Base-by-base conservation (phyloP, 2,113 vertebrate genomes). In the Carassius gibelio region DNA sequence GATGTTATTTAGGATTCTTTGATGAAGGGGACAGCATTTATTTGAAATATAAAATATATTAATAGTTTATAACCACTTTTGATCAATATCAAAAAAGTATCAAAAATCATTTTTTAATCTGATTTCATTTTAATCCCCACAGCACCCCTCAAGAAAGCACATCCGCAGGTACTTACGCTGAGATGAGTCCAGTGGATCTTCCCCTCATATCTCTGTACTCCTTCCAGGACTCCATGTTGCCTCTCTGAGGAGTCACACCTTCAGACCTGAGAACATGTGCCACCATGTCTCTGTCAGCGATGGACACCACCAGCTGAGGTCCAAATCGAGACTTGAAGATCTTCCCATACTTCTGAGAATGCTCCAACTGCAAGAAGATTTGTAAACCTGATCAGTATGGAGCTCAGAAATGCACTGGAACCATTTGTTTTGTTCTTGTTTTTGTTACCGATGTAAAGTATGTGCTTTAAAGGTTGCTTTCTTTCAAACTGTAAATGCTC, bases 241-340 rank as follows among this genome's bases (percentile, higher is more conserved):
- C 97, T 89, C 97, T 96, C 91, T 98, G 97, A 66, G 97, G 97
- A 2, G 95, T 92, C 75, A 90, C 90, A 0, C 96, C 94, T 91
- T 98, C 97, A 1, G 96, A 94, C 80, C 96, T 93, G 71, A 99
- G 94, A 64, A 98, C 97, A 90, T 98, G 95, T 30, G 97, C 97
- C 89, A 99, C 95, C 93, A 99, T 91, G 86, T 97, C 96, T 84
- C 94, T 93, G 92, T 96, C 96, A 14, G 97, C 96, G 84, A 99
- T 93, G 5, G 97, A 98, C 19, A 98, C 96, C 89, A 99, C 97
- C 91, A 98, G 94, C 95, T 99, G 97, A 71, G 97, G 96, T 86
- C 97, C 97, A 88, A 99, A 98, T 69, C 90, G 96, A 68, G 97
- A 98, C 92, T 98, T 98, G 93, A 98, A 99, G 87, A 99, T 97